Evolutionary conservation across 2,797 vertebrate species (phyloP), one percentile per base, ranked within the genome.

Genomic region (Xenopus petersii): DNA sequence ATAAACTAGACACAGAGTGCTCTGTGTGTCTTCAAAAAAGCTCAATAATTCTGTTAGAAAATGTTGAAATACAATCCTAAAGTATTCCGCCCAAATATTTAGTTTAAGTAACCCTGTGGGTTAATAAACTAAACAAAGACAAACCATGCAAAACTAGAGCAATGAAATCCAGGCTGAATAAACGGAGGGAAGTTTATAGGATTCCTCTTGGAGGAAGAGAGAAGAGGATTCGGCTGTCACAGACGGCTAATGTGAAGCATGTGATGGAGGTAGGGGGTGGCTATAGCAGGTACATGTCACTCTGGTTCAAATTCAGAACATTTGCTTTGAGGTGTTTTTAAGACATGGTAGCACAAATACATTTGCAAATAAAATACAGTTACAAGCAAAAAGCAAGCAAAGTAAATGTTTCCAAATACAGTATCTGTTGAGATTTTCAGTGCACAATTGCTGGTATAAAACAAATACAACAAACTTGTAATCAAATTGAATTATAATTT

Each of bases 121-220:
- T 95, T 97, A 96, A 96, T 96, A 98, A 98, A 96, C 94, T 89
- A 97, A 98, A 97, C 94, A 96, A 94, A 95, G 91, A 92, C 95
- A 96, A 95, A 95, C 94, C 93, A 84, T 94, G 94, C 94, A 94
- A 95, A 95, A 95, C 95, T 93, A 89, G 87, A 85, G 92, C 95
- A 98, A 95, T 98, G 96, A 95, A 96, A 97, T 93, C 95, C 95
- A 97, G 95, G 94, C 93, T 95, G 93, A 93, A 93, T 95, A 96
- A 97, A 98, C 91, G 89, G 92, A 94, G 91, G 92, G 90, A 89
- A 94, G 95, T 97, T 98, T 95, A 96, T 93, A 95, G 94, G 94
- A 94, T 93, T 88, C 87, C 88, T 89, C 89, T 90, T 83, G 85
- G 80, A 88, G 85, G 80, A 81, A 84, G 86, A 82, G 88, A 86